Base-by-base conservation (phyloP, 2,888 invertebrate species). In the Diachrysia chrysitis region DNA sequence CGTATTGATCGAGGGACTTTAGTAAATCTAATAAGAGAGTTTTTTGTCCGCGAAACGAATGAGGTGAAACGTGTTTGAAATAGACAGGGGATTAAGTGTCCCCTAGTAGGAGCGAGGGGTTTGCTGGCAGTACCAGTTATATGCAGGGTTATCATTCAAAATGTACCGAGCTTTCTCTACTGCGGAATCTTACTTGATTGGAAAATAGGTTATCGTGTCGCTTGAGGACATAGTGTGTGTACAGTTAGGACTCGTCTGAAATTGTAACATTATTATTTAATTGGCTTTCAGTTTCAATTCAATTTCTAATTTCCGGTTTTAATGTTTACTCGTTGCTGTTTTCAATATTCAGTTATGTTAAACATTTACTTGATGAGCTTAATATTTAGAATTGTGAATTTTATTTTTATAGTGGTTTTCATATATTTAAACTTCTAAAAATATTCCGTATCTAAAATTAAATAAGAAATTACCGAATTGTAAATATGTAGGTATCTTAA, bases 61-160 rank as follows among this genome's bases (percentile, higher is more conserved):
- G 94, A 94, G 90, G 94, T 93, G 90, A 94, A 94, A 95, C 94
- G 94, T 95, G 95, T 95, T 94, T 92, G 93, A 94, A 93, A 94
- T 94, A 94, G 95, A 94, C 95, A 92, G 93, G 93, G 95, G 95
- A 94, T 95, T 94, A 95, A 91, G 90, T 92, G 89, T 91, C 94
- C 94, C 94, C 92, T 90, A 86, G 62, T 73, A 63, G 73, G 60
- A 64, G 68, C 78, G 84, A 84, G 90, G 92, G 89, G 85, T 73
- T 73, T 69, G 68, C 62, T n/a, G n/a, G n/a, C 75, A 81, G 71
- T 74, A 76, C 67, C 74, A 55, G 64, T 51, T 61, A 71, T 73
- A 71, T 73, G 81, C 71, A 74, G 77, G 76, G 73, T 71, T 79
- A 76, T 51, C 63, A 66, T 29, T 35, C 62, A 53, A 55, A n/a